phyloP scores from a whole-genome alignment of 2,888 invertebrate genomes.

The Ellobium chinense region DNA sequence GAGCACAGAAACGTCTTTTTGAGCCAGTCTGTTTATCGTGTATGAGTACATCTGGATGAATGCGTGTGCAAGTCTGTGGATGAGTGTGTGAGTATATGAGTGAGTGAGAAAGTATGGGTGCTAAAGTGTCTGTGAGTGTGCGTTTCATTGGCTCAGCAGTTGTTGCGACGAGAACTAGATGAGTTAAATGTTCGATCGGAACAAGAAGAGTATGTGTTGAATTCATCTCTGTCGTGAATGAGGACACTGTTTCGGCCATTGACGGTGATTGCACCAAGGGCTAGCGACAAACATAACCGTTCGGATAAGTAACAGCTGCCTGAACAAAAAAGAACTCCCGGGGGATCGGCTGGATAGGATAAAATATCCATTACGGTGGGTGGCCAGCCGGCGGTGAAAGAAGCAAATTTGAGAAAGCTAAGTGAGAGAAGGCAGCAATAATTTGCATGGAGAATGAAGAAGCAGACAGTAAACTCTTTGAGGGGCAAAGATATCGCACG shows the following conservation, averaged over 20 bases:
- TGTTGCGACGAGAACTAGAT: not conserved
- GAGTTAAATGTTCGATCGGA: not conserved
- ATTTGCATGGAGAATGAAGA: not conserved
- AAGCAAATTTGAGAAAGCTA: too few relatives aligned
- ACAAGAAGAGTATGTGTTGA: not conserved
- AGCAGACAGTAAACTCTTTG: too few relatives aligned
- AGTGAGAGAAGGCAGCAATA: not conserved
- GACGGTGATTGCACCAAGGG: not conserved
- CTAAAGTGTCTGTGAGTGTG: too few relatives aligned
- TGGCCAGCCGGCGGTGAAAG: too few relatives aligned
- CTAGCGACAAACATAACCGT: not conserved
- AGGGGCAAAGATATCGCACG: too few relatives aligned
- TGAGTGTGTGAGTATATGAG: not conserved
- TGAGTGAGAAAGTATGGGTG: too few relatives aligned
- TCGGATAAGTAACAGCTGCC: not conserved
- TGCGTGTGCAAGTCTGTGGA: not conserved
- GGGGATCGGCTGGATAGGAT: too few relatives aligned
- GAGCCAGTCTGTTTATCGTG: not conserved
- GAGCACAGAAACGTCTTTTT: not conserved
- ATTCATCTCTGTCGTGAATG: not conserved
- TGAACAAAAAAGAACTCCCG: too few relatives aligned
- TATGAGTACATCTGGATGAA: not conserved
- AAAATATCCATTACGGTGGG: too few relatives aligned
- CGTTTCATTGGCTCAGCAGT: not conserved
- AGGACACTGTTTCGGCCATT: not conserved